Percentiles rank a stretch among this genome's conserved stretches.
Conservation (phyloP, 2,113 vertebrate species). For the Chloropsis hardwickii region DNA sequence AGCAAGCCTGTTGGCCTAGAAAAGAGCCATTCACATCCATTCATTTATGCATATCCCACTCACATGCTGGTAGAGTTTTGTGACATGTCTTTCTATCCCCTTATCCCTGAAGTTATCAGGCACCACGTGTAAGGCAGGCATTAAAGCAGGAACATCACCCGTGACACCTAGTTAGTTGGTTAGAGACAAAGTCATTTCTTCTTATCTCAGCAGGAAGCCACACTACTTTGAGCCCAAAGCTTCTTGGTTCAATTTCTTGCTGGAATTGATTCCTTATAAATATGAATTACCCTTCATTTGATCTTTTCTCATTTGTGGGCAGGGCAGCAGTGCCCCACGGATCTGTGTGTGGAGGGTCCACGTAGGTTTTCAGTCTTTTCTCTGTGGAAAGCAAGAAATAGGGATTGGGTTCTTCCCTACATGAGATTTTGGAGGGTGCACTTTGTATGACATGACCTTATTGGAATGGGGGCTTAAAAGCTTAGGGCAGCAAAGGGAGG, state of each 20-base stretch:
- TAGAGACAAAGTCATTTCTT: conserved; percentile 45
- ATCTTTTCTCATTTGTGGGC: conserved; percentile 41
- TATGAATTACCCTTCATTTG: conserved; percentile 57
- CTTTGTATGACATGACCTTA: background rate
- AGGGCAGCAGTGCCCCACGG: conserved; percentile 29
- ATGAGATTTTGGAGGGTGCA: background rate
- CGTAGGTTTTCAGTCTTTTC: background rate
- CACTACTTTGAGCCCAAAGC: conserved; percentile 53
- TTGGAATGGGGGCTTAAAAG: background rate
- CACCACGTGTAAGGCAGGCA: conserved; percentile 27
- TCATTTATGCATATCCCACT: conserved; percentile 56
- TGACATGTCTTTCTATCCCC: conserved; percentile 33
- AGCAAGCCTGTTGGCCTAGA: conserved; percentile 36
- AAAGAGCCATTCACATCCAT: conserved; percentile 27
- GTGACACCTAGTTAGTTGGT: conserved; percentile 54
- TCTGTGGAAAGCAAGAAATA: background rate
- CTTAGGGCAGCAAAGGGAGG: background rate
- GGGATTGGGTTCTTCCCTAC: background rate
- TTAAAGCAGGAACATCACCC: conserved; percentile 44
- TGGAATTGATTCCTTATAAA: conserved; percentile 54
- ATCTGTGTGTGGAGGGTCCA: conserved; percentile 20
- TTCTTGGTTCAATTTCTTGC: conserved; percentile 57
- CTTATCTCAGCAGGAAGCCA: conserved; percentile 56
- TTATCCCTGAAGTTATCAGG: conserved; percentile 32
- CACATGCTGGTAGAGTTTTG: conserved; percentile 32